Conservation (phyloP, 1,140 invertebrate genomes). For the Odontomachus brunneus region DNA sequence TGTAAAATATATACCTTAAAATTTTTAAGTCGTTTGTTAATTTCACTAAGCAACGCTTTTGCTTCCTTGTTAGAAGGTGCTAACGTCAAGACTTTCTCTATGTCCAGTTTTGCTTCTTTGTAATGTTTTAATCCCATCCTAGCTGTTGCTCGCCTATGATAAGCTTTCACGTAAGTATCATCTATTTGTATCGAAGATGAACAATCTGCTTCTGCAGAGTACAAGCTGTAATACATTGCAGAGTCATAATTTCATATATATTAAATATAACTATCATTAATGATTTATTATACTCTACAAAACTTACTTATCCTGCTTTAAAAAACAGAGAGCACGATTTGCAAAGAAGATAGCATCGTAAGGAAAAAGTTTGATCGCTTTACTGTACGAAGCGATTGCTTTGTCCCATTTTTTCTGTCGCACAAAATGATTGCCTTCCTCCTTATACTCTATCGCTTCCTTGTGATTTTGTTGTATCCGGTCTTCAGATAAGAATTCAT, state of each 20-base stretch:
- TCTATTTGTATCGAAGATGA: slow-evolving; percentile 90
- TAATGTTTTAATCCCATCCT: slow-evolving; percentile 88
- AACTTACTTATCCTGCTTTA: slow-evolving; percentile 92
- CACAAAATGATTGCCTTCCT: slow-evolving; percentile 93
- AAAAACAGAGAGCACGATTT: slow-evolving; percentile 94
- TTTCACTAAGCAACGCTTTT: slow-evolving; percentile 86
- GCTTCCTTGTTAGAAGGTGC: slow-evolving; percentile 90
- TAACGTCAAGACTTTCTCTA: slow-evolving; percentile 88
- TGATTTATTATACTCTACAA: not conserved
- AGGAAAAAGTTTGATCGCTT: slow-evolving; percentile 91
- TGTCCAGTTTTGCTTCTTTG: slow-evolving; percentile 89
- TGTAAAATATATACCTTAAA: slow-evolving; percentile 74
- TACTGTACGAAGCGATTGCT: slow-evolving; percentile 92
- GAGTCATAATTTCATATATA: slow-evolving; percentile 23
- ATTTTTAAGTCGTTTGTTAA: slow-evolving; percentile 86
- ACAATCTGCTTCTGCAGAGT: slow-evolving; percentile 92
- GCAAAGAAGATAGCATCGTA: slow-evolving; percentile 93
- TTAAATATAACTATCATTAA: slow-evolving; percentile 6
- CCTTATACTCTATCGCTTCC: slow-evolving; percentile 83
- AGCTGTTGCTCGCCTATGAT: slow-evolving; percentile 90
- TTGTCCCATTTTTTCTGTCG: slow-evolving; percentile 91
- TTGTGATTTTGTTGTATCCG: slow-evolving; percentile 86
- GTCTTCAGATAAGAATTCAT: slow-evolving; percentile 87
- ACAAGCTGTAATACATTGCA: slow-evolving; percentile 86
- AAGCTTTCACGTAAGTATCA: slow-evolving; percentile 92